Conservation (phyloP, 2,797 vertebrate species). For the Phylloscopus collybita region DNA sequence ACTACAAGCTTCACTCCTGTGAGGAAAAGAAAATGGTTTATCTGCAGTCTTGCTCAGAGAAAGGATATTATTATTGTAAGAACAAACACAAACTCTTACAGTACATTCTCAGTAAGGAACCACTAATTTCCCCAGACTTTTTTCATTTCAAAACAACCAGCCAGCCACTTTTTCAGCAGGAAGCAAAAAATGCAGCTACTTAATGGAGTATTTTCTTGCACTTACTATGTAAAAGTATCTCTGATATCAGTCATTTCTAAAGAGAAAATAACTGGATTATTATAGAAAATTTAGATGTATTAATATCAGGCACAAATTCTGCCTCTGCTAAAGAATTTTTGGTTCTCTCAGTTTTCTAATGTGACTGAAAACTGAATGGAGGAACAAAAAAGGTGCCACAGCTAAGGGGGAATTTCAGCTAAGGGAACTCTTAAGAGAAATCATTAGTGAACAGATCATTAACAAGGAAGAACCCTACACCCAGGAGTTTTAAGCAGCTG, state of each 20-base stretch:
- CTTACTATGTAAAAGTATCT: neutral
- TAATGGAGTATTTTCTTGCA: constrained; percentile 6
- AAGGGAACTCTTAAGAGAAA: constrained; percentile 30
- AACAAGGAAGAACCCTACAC: constrained; percentile 49
- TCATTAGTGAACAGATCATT: constrained; percentile 60
- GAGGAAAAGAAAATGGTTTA: neutral
- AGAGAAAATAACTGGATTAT: neutral
- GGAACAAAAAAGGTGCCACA: neutral
- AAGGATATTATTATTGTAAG: neutral
- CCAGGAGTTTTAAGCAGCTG: constrained; percentile 55
- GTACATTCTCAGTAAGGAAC: neutral
- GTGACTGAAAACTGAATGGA: neutral
- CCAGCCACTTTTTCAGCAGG: neutral
- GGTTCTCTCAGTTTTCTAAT: neutral
- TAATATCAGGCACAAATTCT: neutral
- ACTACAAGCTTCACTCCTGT: neutral
- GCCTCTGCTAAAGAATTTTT: neutral
- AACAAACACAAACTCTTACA: neutral
- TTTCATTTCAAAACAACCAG: neutral
- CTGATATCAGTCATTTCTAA: neutral
- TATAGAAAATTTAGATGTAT: neutral
- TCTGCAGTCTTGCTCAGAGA: neutral
- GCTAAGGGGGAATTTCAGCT: neutral
- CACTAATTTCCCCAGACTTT: neutral
- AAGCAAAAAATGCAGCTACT: constrained; percentile 11